Evolutionary conservation across 2,113 vertebrate genomes (phyloP).

Genomic region (Sapayoa aenigma): DNA sequence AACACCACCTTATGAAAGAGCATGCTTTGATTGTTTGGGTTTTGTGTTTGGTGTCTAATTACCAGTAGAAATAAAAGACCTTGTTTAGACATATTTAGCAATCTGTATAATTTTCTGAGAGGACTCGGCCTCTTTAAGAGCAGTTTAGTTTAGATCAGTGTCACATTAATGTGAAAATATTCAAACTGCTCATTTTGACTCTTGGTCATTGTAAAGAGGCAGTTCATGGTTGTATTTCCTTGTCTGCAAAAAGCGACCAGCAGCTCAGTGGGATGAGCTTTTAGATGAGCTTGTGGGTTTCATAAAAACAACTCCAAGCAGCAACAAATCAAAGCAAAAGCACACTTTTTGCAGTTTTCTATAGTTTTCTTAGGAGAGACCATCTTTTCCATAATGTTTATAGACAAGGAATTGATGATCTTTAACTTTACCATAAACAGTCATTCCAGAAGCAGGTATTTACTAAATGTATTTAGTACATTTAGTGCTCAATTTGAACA

Average conservation of each 20-base stretch:
- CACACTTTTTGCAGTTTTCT: not conserved
- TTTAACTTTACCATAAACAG: not conserved
- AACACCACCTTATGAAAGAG: not conserved
- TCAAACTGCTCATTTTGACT: not conserved
- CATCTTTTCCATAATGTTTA: not conserved
- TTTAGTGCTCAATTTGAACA: not conserved
- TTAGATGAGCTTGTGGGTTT: not conserved
- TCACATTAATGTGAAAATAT: not conserved
- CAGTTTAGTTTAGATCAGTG: not conserved
- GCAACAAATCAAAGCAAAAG: not conserved
- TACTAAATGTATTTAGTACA: not conserved
- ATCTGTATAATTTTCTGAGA: not conserved
- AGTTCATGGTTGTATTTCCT: not conserved
- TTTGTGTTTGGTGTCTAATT: not conserved
- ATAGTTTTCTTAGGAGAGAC: not conserved
- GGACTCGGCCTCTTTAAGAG: not conserved
- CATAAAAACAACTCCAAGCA: not conserved
- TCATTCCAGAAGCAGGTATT: not conserved
- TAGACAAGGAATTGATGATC: not conserved
- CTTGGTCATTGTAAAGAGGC: not conserved
- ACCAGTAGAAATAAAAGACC: not conserved
- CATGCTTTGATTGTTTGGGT: not conserved
- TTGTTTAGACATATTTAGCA: not conserved
- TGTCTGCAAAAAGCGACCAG: not conserved
- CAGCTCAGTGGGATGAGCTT: rapidly evolving